phyloP scores from a whole-genome alignment of 2,797 vertebrate species.

The Apodemus agrarius region DNA sequence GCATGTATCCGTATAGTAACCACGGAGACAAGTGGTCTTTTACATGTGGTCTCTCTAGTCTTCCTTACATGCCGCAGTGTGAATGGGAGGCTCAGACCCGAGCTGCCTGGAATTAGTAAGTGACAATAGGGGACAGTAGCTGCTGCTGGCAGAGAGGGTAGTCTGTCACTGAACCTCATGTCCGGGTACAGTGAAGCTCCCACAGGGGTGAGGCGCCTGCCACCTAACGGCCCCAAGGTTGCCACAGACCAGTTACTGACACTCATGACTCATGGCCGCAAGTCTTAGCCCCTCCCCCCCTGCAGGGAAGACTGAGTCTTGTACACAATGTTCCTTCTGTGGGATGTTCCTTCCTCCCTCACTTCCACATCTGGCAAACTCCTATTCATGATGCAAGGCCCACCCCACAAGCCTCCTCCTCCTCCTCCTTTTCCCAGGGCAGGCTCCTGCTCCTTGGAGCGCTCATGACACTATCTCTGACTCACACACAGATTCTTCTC shows the following conservation, averaged over 20 bases:
- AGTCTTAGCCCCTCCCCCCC: not conserved
- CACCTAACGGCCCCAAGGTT: not conserved
- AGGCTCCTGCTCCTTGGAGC: not conserved
- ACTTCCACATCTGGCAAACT: not conserved
- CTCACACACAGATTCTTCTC: not conserved
- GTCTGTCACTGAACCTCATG: not conserved
- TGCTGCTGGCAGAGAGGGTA: not conserved
- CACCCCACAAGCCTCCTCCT: not conserved
- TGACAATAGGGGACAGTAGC: not conserved
- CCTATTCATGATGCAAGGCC: not conserved
- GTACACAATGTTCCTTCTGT: not conserved
- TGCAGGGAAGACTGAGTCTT: not conserved
- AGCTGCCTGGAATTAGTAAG: not conserved
- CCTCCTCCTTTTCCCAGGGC: not conserved
- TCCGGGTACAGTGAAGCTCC: not conserved
- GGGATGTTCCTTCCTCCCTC: not conserved
- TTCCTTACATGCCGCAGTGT: not conserved
- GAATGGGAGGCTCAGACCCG: not conserved
- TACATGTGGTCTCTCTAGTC: rapidly evolving
- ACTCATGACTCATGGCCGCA: not conserved
- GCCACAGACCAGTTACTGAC: not conserved
- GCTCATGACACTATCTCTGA: not conserved
- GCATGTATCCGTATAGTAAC: rapidly evolving
- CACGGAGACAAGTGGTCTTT: rapidly evolving
- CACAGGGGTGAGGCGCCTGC: not conserved